Evolutionary conservation across 2,888 invertebrate genomes (phyloP).

Genomic region (Patella pellucida): DNA sequence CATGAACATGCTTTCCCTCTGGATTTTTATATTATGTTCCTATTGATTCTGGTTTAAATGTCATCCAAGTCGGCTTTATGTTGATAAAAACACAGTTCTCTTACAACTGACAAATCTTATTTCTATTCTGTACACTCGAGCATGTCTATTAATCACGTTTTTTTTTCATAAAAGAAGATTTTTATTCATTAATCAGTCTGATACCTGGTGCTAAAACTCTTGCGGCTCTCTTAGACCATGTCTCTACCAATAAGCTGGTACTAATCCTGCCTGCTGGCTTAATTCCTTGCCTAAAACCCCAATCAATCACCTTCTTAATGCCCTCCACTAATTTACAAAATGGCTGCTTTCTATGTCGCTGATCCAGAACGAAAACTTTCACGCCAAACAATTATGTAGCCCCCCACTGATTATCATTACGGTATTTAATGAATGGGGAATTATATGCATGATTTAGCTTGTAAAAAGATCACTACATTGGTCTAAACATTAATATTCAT

Average conservation of each 20-base stretch:
- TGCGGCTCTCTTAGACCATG: neutral
- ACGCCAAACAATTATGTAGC: neutral
- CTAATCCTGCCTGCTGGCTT: neutral
- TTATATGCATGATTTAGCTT: no score
- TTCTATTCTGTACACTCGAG: no score
- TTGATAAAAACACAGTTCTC: no score
- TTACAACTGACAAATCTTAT: no score
- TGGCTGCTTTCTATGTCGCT: neutral
- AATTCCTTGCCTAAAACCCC: neutral
- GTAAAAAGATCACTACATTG: no score
- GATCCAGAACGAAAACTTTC: neutral
- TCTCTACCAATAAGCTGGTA: neutral
- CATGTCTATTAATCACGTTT: neutral
- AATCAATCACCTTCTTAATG: conserved; percentile 6
- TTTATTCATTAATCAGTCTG: conserved; percentile 2
- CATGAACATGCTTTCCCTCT: no score
- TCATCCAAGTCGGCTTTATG: no score
- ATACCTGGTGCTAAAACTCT: neutral
- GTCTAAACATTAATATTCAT: no score
- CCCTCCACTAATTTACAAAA: neutral
- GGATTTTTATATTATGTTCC: no score
- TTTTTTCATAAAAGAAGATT: neutral
- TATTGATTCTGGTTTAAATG: no score
- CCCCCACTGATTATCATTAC: no score
- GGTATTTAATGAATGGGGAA: no score